Base-by-base conservation (phyloP, 2,797 vertebrate species). In the Aplochiton taeniatus region DNA sequence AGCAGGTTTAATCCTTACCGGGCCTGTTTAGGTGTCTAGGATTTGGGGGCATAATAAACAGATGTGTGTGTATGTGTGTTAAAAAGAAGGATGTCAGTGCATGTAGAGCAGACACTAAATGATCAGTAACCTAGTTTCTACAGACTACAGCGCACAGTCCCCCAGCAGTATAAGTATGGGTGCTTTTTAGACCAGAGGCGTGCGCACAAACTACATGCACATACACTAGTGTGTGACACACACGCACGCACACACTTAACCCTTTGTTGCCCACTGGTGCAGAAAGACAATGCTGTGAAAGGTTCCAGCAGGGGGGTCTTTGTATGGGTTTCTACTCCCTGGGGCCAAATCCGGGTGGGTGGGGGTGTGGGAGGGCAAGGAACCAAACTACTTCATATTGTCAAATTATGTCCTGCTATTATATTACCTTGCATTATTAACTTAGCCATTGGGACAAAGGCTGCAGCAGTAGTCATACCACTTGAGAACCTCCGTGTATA, bases 211-310 rank as follows among this genome's bases (percentile, higher is more conserved):
- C n/a, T 16, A 52, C 50, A 52, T 16, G 16, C 50, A 52, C 50
- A 52, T 16, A 52, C 50, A 52, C 50, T 31, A 48, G 10, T 4
- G 10, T 1, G 10, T 1, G 63, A 19, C 56, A 20, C 61, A 18
- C n/a, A 60, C 43, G 48, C n/a, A 56, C 58, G 69, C 61, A 61
- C 61, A 42, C n/a, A 53, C 56, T 83, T 85, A 81, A 88, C 78
- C 73, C 81, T 83, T 87, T 88, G 69, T 76, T 75, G 76, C 9
- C 74, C 74, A 75, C 13, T 80, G 77, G 66, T 83, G 84, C 88
- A 90, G 82, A 88, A 89, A 71, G 60, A 86, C 75, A 81, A 83
- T 74, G 59, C 61, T 17, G 63, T 13, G 52, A 66, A 68, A 81
- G 77, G 70, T 64, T 75, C 58, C 54, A 61, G 68, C 1, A 61